These are phyloP conservation scores for Ruditapes philippinarum DNA, from an alignment of 1,140 invertebrate genomes.

Conservation along the genomic window DNA sequence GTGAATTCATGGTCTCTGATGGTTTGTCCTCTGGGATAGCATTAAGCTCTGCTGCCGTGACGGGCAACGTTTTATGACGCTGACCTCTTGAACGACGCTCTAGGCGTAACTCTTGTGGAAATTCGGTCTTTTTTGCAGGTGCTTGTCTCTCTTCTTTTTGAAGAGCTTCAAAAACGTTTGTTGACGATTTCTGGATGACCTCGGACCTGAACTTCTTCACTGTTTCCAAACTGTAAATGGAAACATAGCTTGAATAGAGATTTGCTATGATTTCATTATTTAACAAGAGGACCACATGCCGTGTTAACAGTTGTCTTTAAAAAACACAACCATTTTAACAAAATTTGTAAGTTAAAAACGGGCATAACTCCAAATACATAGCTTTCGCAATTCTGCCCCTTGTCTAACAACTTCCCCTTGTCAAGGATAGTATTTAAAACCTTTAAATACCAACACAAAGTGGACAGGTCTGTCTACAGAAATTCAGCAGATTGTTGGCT, in stretches of 20 bases:
- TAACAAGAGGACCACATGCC: too few species aligned
- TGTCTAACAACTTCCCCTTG: too few species aligned
- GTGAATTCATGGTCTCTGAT: constrained; percentile 65
- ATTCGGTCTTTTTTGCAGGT: constrained; percentile 72
- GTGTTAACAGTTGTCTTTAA: neutral
- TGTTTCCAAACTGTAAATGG: constrained; percentile 81
- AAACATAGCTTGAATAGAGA: too few species aligned
- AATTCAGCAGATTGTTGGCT: too few species aligned
- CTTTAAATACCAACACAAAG: too few species aligned
- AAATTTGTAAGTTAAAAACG: too few species aligned
- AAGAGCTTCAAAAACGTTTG: constrained; percentile 81
- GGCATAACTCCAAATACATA: too few species aligned
- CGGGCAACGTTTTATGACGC: constrained; percentile 82
- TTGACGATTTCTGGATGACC: constrained; percentile 80
- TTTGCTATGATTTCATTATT: too few species aligned
- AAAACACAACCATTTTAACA: neutral
- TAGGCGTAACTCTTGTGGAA: constrained; percentile 76
- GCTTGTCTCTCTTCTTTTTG: constrained; percentile 71
- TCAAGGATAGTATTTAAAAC: too few species aligned
- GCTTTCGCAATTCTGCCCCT: too few species aligned
- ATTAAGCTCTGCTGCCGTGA: constrained; percentile 83
- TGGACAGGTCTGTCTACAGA: too few species aligned
- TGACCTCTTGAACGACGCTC: constrained; percentile 68
- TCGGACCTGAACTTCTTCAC: constrained; percentile 82
- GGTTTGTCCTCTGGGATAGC: constrained; percentile 80